phyloP scores from a whole-genome alignment of 2,113 vertebrate genomes.

The Tupaia tana region DNA sequence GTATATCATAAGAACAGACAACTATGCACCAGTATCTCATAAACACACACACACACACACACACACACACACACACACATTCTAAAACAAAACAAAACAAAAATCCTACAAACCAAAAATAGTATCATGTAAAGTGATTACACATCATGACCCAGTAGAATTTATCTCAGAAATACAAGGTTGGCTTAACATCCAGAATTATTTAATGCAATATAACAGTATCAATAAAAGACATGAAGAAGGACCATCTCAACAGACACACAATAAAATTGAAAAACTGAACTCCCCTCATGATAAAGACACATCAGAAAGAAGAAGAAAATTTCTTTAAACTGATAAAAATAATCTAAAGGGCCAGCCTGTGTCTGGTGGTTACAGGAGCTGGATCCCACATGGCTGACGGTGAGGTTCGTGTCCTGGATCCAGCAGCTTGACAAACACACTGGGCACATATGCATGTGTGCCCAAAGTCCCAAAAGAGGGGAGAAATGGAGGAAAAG shows the following conservation, averaged over 20 bases:
- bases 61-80: neutral
- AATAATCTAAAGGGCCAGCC: no score
- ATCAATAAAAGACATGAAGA: neutral
- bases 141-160: neutral
- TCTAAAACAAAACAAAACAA: neutral
- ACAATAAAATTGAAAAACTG: neutral
- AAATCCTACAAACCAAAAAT: neutral
- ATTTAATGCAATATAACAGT: neutral
- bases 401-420: no score
- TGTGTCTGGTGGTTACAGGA: no score
- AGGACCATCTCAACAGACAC: neutral
- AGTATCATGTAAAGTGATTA: neutral
- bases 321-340: neutral
- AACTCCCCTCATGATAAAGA: neutral
- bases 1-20: neutral
- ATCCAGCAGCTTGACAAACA: no score
- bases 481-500: no score
- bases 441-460: no score
- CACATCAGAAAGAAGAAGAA: neutral
- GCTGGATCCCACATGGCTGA: no score
- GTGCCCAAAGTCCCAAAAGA: no score
- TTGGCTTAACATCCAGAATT: neutral
- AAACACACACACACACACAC: neutral
- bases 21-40: neutral
- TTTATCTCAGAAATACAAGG: constrained; percentile 1